These are phyloP conservation scores for Copidosoma floridanum DNA, from an alignment of 1,140 invertebrate genomes.

Conservation along the genomic window DNA sequence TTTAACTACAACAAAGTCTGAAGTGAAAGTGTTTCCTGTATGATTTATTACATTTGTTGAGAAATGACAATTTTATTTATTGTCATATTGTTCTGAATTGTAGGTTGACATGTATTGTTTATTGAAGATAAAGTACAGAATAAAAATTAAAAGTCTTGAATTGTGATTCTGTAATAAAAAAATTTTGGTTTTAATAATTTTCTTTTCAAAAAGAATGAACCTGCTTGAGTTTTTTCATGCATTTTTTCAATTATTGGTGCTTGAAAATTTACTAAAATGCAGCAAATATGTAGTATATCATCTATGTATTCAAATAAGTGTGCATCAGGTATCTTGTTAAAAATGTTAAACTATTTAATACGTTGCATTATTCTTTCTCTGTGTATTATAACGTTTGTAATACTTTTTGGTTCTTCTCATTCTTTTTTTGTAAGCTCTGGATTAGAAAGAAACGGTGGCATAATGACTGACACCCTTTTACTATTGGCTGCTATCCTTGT, in stretches of 20 bases:
- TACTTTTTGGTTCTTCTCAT: slow-evolving; percentile 37
- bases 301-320: not conserved
- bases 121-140: too few species aligned
- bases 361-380: slow-evolving; percentile 42
- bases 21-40: not conserved
- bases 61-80: not conserved
- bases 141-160: too few species aligned
- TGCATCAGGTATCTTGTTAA: not conserved
- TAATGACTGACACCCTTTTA: slow-evolving; percentile 31
- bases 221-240: too few species aligned
- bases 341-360: slow-evolving; percentile 38
- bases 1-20: not conserved
- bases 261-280: not conserved
- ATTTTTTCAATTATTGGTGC: not conserved
- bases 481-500: too few species aligned
- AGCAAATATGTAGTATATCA: too few species aligned
- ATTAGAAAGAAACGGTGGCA: too few species aligned
- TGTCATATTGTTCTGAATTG: too few species aligned
- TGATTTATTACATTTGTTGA: not conserved
- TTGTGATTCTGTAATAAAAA: too few species aligned
- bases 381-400: slow-evolving; percentile 43
- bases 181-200: too few species aligned
- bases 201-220: too few species aligned
- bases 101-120: too few species aligned
- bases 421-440: slow-evolving; percentile 32